Conservation (phyloP, 1,140 invertebrate species). For the Globodera ellingtonae region DNA sequence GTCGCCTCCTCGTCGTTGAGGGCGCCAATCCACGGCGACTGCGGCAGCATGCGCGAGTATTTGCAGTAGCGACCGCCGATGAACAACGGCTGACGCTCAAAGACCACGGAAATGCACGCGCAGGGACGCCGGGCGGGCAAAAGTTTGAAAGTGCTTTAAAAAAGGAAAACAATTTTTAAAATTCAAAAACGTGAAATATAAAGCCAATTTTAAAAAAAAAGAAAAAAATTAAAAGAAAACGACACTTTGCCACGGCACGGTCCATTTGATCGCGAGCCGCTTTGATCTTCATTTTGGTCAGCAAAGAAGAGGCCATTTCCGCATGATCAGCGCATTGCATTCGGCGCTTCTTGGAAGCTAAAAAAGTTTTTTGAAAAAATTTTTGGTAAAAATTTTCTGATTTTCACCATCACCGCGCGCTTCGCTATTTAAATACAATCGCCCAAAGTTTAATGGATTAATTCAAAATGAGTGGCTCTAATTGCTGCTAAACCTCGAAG, state of each 20-base stretch:
- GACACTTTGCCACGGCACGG: conserved; percentile 40
- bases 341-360: conserved; percentile 8
- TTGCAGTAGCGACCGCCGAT: conserved; percentile 62
- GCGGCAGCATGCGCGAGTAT: conserved; percentile 57
- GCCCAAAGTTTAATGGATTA: neutral
- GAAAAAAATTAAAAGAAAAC: conserved; percentile 2
- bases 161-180: conserved; percentile 1
- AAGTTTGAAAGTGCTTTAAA: conserved; percentile 49
- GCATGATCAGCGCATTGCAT: neutral
- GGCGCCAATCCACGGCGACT: conserved; percentile 58
- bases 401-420: neutral
- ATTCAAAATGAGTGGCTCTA: too few relatives aligned
- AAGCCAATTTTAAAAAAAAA: neutral
- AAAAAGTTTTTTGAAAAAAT: neutral
- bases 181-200: neutral
- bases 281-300: conserved; percentile 51
- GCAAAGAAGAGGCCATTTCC: conserved; percentile 21
- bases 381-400: too few relatives aligned
- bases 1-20: conserved; percentile 24
- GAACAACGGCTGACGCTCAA: conserved; percentile 57
- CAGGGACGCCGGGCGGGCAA: conserved; percentile 39
- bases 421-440: neutral
- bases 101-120: conserved; percentile 22
- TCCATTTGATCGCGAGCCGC: conserved; percentile 38
- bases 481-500: too few relatives aligned